phyloP scores from a whole-genome alignment of 1,140 invertebrate species.

The Anastrepha obliqua region DNA sequence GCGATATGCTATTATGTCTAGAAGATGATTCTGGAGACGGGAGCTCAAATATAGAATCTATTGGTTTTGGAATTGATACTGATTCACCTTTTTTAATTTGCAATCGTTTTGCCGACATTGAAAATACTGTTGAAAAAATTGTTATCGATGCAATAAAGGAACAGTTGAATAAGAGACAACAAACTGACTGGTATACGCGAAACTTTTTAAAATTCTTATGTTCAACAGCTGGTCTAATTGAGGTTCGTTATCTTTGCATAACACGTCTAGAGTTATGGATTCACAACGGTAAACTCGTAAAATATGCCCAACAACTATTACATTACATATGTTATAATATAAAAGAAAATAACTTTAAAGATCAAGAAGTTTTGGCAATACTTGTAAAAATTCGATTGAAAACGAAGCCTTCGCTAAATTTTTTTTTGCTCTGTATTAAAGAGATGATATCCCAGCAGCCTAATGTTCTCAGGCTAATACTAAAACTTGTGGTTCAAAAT shows the following conservation, averaged over 20 bases:
- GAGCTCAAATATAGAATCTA: slow-evolving; percentile 32
- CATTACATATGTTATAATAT: slow-evolving; percentile 93
- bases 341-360: slow-evolving; percentile 82
- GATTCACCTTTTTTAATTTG: slow-evolving; percentile 62
- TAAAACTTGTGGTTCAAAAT: slow-evolving; percentile 96
- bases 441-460: slow-evolving; percentile 78
- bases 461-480: slow-evolving; percentile 88
- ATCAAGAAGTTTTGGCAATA: slow-evolving; percentile 92
- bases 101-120: slow-evolving; percentile 79
- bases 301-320: slow-evolving; percentile 94
- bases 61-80: slow-evolving; percentile 22
- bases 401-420: slow-evolving; percentile 92
- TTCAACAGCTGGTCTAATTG: slow-evolving; percentile 88
- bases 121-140: slow-evolving; percentile 85
- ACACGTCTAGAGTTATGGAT: slow-evolving; percentile 94
- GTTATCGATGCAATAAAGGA: slow-evolving; percentile 92
- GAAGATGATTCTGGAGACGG: slow-evolving; percentile 77
- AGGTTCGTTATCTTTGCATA: slow-evolving; percentile 87
- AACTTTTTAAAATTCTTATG: slow-evolving; percentile 92
- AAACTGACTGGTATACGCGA: slow-evolving; percentile 89
- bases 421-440: slow-evolving; percentile 90
- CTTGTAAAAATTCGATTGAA: slow-evolving; percentile 94
- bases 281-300: slow-evolving; percentile 94
- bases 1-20: slow-evolving; percentile 73
- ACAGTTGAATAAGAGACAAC: slow-evolving; percentile 88